phyloP scores from a whole-genome alignment of 2,797 vertebrate species.

The Triplophysa yarkandensis region DNA sequence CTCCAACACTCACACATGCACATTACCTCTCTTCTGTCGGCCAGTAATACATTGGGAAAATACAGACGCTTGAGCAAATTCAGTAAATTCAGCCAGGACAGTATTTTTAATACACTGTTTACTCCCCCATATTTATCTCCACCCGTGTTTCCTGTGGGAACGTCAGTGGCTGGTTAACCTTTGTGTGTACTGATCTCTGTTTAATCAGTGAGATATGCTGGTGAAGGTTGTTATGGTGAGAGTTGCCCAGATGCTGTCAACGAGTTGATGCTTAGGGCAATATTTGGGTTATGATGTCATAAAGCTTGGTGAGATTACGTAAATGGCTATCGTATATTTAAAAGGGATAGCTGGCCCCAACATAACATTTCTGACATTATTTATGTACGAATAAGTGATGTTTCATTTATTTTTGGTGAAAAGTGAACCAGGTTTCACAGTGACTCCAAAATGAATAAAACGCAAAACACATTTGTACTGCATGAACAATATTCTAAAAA shows the following conservation, averaged over 20 bases:
- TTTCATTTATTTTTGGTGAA: background rate
- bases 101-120: background rate
- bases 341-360: background rate
- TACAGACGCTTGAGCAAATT: background rate
- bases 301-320: slow-evolving; percentile 30
- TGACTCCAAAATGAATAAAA: background rate
- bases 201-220: slow-evolving; percentile 24
- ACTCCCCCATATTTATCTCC: background rate
- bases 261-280: slow-evolving; percentile 27
- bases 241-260: slow-evolving; percentile 34
- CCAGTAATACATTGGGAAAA: slow-evolving; percentile 1
- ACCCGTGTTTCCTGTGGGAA: slow-evolving; percentile 18
- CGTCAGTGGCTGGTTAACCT: slow-evolving; percentile 27
- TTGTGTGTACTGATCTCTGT: slow-evolving; percentile 9
- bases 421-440: background rate
- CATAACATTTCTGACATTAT: background rate
- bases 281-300: slow-evolving; percentile 40
- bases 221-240: slow-evolving; percentile 29
- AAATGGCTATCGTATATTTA: background rate
- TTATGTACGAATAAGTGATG: background rate
- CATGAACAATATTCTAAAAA: too few relatives aligned
- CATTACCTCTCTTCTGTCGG: slow-evolving; percentile 19
- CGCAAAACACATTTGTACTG: too few relatives aligned
- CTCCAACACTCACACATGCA: slow-evolving; percentile 25
- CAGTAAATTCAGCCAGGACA: background rate